phyloP scores from a whole-genome alignment of 2,113 vertebrate genomes.

The Lamprologus sp. region DNA sequence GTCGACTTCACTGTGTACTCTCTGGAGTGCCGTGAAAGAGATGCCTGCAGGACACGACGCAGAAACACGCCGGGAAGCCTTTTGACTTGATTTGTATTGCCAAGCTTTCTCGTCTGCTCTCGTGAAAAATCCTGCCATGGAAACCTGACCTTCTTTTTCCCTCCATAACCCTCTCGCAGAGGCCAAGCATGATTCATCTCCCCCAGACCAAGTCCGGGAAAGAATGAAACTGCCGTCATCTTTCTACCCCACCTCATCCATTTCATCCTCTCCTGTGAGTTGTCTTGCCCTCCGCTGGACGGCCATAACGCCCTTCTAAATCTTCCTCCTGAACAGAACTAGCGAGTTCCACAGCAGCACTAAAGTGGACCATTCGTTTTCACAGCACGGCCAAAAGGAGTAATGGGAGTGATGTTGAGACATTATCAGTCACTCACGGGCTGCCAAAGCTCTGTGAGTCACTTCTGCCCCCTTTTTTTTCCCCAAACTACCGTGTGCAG shows the following conservation, averaged over 20 bases:
- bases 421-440: slow-evolving; percentile 47
- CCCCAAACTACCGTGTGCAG: slow-evolving; percentile 19
- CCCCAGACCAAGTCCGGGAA: slow-evolving; percentile 16
- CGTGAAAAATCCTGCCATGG: slow-evolving; percentile 26
- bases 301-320: slow-evolving; percentile 45
- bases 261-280: slow-evolving; percentile 51
- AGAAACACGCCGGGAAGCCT: slow-evolving; percentile 13
- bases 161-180: slow-evolving; percentile 4
- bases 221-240: slow-evolving; percentile 37
- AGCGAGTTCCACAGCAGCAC: slow-evolving; percentile 12
- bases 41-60: slow-evolving; percentile 39
- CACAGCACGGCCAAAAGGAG: slow-evolving; percentile 40
- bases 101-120: slow-evolving; percentile 44
- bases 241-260: slow-evolving; percentile 37
- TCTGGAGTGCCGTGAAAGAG: slow-evolving; percentile 33
- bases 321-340: slow-evolving; percentile 46
- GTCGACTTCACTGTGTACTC: slow-evolving; percentile 18
- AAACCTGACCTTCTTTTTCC: slow-evolving; percentile 22
- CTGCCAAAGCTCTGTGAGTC: slow-evolving; percentile 40
- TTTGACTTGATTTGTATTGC: slow-evolving; percentile 54
- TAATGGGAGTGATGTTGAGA: slow-evolving; percentile 39
- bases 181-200: slow-evolving; percentile 39
- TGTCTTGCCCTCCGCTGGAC: slow-evolving; percentile 27
- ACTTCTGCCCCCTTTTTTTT: slow-evolving; percentile 1
- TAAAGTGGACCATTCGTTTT: slow-evolving; percentile 60